Conservation (phyloP, 2,113 vertebrate species). For the Theristicus caerulescens region DNA sequence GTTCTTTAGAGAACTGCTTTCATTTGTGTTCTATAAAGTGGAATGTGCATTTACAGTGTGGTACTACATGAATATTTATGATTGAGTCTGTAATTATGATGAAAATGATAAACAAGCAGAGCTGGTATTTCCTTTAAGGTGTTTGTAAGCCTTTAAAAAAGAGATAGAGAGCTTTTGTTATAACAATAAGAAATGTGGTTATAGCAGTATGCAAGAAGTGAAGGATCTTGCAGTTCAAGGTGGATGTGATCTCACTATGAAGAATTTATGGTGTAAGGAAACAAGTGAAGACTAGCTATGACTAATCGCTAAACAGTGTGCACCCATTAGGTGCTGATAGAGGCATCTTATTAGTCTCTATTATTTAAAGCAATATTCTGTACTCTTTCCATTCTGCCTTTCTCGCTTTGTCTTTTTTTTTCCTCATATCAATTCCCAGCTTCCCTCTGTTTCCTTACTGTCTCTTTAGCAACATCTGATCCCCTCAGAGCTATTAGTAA, state of each 20-base stretch:
- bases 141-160: background rate
- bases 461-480: slow-evolving; percentile 29
- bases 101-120: background rate
- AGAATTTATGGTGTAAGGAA: background rate
- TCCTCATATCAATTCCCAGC: background rate
- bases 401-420: background rate
- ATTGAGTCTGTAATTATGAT: background rate
- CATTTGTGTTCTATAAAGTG: background rate
- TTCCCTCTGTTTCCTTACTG: background rate
- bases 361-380: background rate
- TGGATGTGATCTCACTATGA: background rate
- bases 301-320: background rate
- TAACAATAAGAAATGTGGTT: background rate
- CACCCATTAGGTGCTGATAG: background rate
- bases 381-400: background rate
- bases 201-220: background rate
- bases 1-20: background rate
- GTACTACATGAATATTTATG: background rate
- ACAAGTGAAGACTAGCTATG: background rate
- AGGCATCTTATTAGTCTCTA: background rate
- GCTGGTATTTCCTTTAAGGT: background rate
- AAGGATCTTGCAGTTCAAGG: background rate
- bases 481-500: slow-evolving; percentile 21
- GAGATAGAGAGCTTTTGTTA: background rate
- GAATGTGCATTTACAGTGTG: background rate